phyloP scores from a whole-genome alignment of 2,797 vertebrate genomes.

The Poecilia velifera region DNA sequence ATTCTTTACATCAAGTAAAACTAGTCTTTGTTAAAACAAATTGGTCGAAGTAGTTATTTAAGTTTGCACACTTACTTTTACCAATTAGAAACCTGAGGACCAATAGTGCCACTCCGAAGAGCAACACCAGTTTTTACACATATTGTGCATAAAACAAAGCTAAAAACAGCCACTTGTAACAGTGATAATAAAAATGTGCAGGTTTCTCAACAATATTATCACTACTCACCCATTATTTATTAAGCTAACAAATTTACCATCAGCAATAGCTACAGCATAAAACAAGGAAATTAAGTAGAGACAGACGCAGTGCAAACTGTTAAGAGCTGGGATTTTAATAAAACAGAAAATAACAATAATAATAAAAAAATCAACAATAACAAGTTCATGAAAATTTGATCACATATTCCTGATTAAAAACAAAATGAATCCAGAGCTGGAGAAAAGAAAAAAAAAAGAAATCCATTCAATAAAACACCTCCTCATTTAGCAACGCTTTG shows the following conservation, averaged over 20 bases:
- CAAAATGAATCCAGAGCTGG: constrained; percentile 51
- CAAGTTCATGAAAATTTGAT: constrained; percentile 67
- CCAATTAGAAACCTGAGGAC: neutral
- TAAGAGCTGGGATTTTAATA: constrained; percentile 83
- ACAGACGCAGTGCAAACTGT: constrained; percentile 48
- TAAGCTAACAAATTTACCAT: neutral
- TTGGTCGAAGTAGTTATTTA: neutral
- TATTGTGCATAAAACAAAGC: neutral
- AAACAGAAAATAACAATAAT: constrained; percentile 71
- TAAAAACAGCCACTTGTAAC: neutral
- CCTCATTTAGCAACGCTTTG: constrained; percentile 12
- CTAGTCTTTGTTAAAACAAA: neutral
- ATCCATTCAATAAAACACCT: constrained; percentile 23
- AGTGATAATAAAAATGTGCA: neutral
- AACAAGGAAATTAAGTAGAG: neutral
- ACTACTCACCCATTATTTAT: neutral
- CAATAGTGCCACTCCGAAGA: neutral
- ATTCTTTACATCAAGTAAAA: neutral
- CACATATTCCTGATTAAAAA: constrained; percentile 65
- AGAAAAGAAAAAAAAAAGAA: constrained; percentile 30
- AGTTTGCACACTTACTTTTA: neutral
- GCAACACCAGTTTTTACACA: neutral
- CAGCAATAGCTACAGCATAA: neutral
- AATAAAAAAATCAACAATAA: constrained; percentile 36
- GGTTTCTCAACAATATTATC: neutral